Evolutionary conservation across 2,888 invertebrate species (phyloP), one percentile per base, ranked within the genome.

Genomic region (Arenicola marina): DNA sequence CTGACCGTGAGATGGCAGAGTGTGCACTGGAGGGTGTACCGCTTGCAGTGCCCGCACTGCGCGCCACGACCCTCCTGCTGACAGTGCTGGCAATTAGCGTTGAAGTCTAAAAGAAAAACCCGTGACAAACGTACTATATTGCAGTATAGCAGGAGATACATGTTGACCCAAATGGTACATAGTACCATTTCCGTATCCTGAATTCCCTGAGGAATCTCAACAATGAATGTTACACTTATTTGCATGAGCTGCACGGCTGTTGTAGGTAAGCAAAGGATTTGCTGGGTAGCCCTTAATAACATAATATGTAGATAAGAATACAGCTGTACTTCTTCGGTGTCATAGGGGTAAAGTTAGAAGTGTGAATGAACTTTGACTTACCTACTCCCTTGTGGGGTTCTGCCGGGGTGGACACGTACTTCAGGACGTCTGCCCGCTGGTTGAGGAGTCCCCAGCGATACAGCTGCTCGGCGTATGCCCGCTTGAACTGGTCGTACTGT

Each of bases 401-500:
- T 28, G 83, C 31, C 1, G 83, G 84, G 1, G 83, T 83, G 48
- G 84, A 85, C 61, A 88, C 84, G 71, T 87, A 87, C 77, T 90
- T 89, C 66, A 90, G 82, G n/a, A 93, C 90, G 87, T 88, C 72
- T n/a, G 92, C 90, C 72, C 92, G 87, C 61, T 90, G 89, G 73
- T 91, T 90, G 45, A 92, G 85, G 60, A 93, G 84, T 71, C 90
- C 89, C 93, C 93, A 94, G 38, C 91, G 87, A 76, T 93, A 91
- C 51, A 97, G 85, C 31, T 95, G 89, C 78, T 95, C 93, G 0
- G 94, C 93, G 78, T 97, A 97, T 0, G 89, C 89, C 70, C 90
- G 87, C 82, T 94, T 94, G 75, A 92, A 93, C 68, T 90, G 89
- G 80, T 95, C 92, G 77, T 93, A 93, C 32, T 90, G 84, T 7